These are phyloP conservation scores for Calycopis cecrops DNA, from an alignment of 1,140 invertebrate genomes.

Conservation along the genomic window DNA sequence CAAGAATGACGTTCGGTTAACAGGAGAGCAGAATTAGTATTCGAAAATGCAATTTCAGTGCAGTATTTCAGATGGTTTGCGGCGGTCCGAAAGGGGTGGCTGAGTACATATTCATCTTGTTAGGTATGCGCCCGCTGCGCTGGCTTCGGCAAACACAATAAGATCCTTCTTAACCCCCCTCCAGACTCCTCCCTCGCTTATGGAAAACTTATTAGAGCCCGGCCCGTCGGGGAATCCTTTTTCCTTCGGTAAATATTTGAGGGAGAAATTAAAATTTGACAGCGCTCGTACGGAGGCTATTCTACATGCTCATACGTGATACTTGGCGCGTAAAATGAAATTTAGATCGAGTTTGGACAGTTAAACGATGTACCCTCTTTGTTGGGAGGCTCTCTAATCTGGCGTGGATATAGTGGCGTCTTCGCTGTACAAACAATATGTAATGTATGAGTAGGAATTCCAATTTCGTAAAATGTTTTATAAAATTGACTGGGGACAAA, in stretches of 20 bases:
- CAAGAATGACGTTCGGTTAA: conserved; percentile 31
- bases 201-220: conserved; percentile 73
- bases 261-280: conserved; percentile 75
- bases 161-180: conserved; percentile 48
- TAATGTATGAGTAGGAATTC: conserved; percentile 9
- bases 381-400: conserved; percentile 24
- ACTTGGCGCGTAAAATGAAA: conserved; percentile 71
- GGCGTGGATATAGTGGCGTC: conserved; percentile 30
- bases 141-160: conserved; percentile 72
- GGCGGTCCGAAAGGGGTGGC: conserved; percentile 53
- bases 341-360: conserved; percentile 70
- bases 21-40: conserved; percentile 59
- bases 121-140: conserved; percentile 72
- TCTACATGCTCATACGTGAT: conserved; percentile 66
- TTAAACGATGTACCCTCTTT: conserved; percentile 31
- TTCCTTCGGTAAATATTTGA: conserved; percentile 74
- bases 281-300: conserved; percentile 59
- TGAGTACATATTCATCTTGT: conserved; percentile 71
- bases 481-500: too few relatives aligned
- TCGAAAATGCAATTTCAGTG: conserved; percentile 71
- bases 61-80: conserved; percentile 47
- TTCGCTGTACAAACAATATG: conserved; percentile 3
- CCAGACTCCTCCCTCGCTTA: conserved; percentile 46
- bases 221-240: conserved; percentile 71
- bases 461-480: too few relatives aligned